A percentile compares a stretch with the other conserved stretches of the same genome.
These are phyloP conservation scores for Eubucco bourcierii DNA, from an alignment of 2,113 vertebrate genomes.

Conservation along the genomic window DNA sequence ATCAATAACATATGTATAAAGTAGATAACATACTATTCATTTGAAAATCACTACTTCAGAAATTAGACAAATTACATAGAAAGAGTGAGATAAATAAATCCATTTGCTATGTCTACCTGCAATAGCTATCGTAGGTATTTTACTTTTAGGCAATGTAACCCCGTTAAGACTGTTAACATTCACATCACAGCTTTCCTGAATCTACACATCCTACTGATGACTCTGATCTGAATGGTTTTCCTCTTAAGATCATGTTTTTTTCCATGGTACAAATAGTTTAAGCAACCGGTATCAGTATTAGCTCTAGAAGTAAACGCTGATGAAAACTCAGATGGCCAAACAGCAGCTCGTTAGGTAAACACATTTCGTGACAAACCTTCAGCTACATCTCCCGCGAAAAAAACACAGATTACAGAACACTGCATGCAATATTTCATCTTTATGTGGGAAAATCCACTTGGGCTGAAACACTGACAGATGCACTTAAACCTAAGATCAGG, in stretches of 20 bases:
- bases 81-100: not conserved
- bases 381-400: not conserved
- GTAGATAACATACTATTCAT: conserved; percentile 57
- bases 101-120: not conserved
- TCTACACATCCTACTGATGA: not conserved
- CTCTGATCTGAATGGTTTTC: not conserved
- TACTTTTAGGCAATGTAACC: not conserved
- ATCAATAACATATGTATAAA: conserved; percentile 73
- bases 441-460: not conserved
- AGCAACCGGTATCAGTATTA: not conserved
- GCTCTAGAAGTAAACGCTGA: not conserved
- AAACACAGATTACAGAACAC: not conserved
- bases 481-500: not conserved
- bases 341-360: not conserved
- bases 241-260: not conserved
- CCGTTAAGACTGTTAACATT: not conserved
- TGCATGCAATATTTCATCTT: not conserved
- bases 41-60: conserved; percentile 19
- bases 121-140: not conserved
- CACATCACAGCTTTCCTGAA: not conserved
- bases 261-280: not conserved
- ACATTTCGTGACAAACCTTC: not conserved
- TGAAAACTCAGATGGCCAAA: not conserved
- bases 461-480: not conserved
- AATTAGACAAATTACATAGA: conserved; percentile 32